Base-by-base conservation (phyloP, 2,113 vertebrate species). In the human region DNA sequence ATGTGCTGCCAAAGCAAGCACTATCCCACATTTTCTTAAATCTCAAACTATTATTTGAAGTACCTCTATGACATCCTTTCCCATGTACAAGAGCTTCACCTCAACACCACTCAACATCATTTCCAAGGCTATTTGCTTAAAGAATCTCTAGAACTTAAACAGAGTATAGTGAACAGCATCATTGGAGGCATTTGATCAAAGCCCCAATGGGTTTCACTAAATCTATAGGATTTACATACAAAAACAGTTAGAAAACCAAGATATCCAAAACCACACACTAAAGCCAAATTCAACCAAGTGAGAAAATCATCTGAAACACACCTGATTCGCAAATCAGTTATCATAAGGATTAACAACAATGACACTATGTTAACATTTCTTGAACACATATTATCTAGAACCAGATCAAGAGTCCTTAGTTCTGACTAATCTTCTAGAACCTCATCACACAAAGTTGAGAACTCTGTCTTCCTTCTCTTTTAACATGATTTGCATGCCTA, bases 371-470 rank as follows among this genome's bases (percentile, higher is more conserved):
- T 78, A 85, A 73, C 27, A 72, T 84, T 73, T 92, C 79, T 57
- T 79, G 32, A 64, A 38, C 18, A 61, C 17, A 43, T 3, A 64
- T 8, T 76, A n/a, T 68, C 35, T 23, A 68, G 27, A 68, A 61
- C 23, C 9, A 40, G 50, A 10, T 78, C 18, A 12, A 38, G 18
- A 32, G 13, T 90, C 61, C 48, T 50, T 55, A 70, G 8, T 92
- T 45, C 86, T 73, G 27, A 86, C 10, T 57, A 73, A 97, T 35
- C 50, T 92, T 79, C 35, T 55, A 94, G 50, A 94, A 90, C 27
- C 20, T 82, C 35, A 14, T 32, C 38, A 92, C 43, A 25, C n/a
- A 38, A 89, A 66, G 35, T 89, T 78, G 12, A 96, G 50, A 68
- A 75, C 4, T 59, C 6, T 59, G 25, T 48, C 23, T 59, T 25